These are phyloP conservation scores for Ferrisia virgata DNA, from an alignment of 2,888 invertebrate species.

Conservation along the genomic window DNA sequence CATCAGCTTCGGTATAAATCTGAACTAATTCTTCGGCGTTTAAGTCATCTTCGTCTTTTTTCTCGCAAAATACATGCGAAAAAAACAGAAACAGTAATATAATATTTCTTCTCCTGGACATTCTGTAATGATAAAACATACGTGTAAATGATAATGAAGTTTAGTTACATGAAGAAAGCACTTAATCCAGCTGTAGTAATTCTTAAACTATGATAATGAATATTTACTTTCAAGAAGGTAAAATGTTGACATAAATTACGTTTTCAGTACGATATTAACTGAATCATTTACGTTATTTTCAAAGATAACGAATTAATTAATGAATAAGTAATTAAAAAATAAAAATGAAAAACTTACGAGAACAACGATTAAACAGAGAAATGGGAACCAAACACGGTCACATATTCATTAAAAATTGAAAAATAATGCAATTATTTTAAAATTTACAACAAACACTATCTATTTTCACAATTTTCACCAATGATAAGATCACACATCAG, in stretches of 20 bases:
- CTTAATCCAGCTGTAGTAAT: not conserved
- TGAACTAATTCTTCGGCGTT: not conserved
- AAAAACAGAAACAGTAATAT: not conserved
- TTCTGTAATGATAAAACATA: not conserved
- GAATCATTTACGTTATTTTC: not conserved
- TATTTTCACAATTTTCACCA: conserved; percentile 2
- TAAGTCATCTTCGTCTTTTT: conserved; percentile 22
- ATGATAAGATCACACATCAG: conserved; percentile 43
- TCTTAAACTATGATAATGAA: not conserved
- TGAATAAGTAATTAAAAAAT: not conserved
- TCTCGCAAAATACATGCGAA: conserved; percentile 17
- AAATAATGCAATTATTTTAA: not conserved
- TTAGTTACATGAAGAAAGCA: not conserved
- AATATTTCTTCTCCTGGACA: not conserved
- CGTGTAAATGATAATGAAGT: not conserved
- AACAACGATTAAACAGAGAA: not conserved
- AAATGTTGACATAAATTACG: not conserved
- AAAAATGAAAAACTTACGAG: conserved; percentile 3
- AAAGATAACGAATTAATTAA: not conserved
- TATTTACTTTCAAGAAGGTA: not conserved
- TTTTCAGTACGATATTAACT: not conserved
- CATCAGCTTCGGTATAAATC: not conserved
- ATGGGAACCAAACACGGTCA: not conserved
- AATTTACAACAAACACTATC: not conserved
- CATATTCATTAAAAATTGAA: not conserved